Evolutionary conservation across 2,113 vertebrate species (phyloP), one percentile per base, ranked within the genome.

Genomic region (Forbesichthys papilliferus): DNA sequence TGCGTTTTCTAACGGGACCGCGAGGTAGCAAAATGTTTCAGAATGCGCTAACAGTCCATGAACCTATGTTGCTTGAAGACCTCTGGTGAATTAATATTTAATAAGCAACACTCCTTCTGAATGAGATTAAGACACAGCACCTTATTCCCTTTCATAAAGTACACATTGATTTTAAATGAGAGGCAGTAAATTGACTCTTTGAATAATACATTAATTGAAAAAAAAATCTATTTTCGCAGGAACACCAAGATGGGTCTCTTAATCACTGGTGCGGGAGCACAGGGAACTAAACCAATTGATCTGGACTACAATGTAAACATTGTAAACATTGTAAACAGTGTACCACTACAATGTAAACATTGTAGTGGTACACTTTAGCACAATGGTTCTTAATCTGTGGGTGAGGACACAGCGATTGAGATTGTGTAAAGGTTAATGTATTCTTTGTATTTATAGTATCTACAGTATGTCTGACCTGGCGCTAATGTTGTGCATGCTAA

Each of bases 161-260:
- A 86, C 80, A 86, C 81, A 87, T 84, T 80, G 88, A 86, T 89
- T 89, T 78, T 75, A 86, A 90, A 89, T 79, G 81, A 79, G 80
- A 82, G 73, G 68, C 82, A 73, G 79, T 82, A 87, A 84, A 89
- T 88, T 83, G 81, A 82, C 67, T 84, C 73, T 72, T 78, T 86
- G 70, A 87, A 88, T 87, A 85, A 88, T 76, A 64, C 79, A 86
- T 89, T 71, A 63, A 71, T 75, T 34, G 56, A 67, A 86, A 84
- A 78, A 82, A 84, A 77, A 77, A 75, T 76, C 11, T 34, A 47
- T 84, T 64, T 59, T 66, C 75, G n/a, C 65, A 18, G 66, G 71
- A 58, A 77, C 64, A 69, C 9, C 13, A n/a, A 61, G 84, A 78
- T 54, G 69, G 71, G 63, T 84, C 67, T 85, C 27, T 77, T 73